Conservation (phyloP, 2,888 invertebrate species). For the Tipula confusa region DNA sequence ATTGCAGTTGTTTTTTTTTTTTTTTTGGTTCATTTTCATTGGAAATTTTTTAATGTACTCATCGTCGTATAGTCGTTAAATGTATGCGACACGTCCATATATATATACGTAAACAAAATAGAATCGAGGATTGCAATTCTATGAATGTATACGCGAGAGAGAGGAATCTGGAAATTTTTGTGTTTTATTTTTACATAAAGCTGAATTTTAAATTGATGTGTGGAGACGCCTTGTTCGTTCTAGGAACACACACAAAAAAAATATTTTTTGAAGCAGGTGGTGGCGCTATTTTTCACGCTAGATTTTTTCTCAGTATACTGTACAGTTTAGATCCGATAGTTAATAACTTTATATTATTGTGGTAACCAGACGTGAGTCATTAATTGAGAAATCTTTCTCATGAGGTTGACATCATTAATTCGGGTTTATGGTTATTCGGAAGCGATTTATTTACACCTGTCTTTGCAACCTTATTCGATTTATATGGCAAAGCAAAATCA, state of each 20-base stretch:
- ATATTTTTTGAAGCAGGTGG: not conserved
- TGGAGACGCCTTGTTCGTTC: not conserved
- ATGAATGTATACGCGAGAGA: not conserved
- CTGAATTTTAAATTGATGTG: not conserved
- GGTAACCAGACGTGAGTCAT: too few relatives aligned
- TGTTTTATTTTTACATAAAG: not conserved
- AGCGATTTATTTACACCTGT: too few relatives aligned
- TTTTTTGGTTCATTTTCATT: not conserved
- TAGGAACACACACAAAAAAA: not conserved
- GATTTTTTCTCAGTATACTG: not conserved
- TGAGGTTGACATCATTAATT: too few relatives aligned
- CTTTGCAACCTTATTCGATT: too few relatives aligned
- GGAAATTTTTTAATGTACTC: not conserved
- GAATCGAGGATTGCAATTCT: not conserved
- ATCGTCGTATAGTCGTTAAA: not conserved
- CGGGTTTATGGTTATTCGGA: too few relatives aligned
- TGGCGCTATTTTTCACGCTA: not conserved
- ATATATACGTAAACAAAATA: not conserved
- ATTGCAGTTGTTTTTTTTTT: constrained; percentile 14
- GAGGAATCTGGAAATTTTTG: not conserved
- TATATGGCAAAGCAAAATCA: too few relatives aligned
- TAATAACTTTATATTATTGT: too few relatives aligned
- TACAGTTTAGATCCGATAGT: not conserved
- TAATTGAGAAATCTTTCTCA: too few relatives aligned
- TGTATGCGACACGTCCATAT: too few relatives aligned